Evolutionary conservation across 1,140 invertebrate species (phyloP).

Genomic region (Patella vulgata): DNA sequence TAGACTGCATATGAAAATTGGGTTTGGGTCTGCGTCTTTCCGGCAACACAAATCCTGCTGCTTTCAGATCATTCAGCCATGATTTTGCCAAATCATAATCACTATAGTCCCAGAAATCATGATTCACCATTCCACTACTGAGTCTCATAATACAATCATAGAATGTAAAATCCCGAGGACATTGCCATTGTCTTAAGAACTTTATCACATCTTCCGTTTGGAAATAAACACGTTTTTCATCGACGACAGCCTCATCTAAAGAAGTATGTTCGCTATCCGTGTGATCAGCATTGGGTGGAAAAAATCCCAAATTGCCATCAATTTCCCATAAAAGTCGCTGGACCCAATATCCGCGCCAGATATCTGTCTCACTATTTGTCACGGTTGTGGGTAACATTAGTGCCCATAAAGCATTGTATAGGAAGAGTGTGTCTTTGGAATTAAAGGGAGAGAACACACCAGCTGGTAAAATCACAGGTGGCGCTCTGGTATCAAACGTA

Average conservation of each 20-base stretch:
- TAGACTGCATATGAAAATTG: too few relatives aligned
- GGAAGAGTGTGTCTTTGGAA: slow-evolving; percentile 62
- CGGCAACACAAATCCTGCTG: slow-evolving; percentile 25
- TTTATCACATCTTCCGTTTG: slow-evolving; percentile 33
- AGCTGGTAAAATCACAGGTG: slow-evolving; percentile 38
- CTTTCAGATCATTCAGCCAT: slow-evolving; percentile 43
- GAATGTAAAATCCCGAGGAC: slow-evolving; percentile 24
- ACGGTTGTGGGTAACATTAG: slow-evolving; percentile 53
- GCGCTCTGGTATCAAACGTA: slow-evolving; percentile 41
- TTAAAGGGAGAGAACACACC: slow-evolving; percentile 52
- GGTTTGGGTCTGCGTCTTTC: too few relatives aligned
- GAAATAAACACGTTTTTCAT: slow-evolving; percentile 44
- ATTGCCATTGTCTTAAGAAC: slow-evolving; percentile 44
- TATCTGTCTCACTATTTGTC: slow-evolving; percentile 54
- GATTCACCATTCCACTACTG: slow-evolving; percentile 23
- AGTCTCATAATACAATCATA: slow-evolving; percentile 34
- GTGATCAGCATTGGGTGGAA: slow-evolving; percentile 43
- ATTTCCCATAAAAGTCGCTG: too few relatives aligned
- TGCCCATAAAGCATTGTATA: slow-evolving; percentile 53
- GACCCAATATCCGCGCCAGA: slow-evolving; percentile 61
- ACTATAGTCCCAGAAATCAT: slow-evolving; percentile 28
- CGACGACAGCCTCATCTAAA: slow-evolving; percentile 35
- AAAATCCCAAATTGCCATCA: slow-evolving; percentile 46
- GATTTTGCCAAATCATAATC: slow-evolving; percentile 29
- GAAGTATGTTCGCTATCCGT: slow-evolving; percentile 37